A percentile compares a stretch with the other conserved stretches of the same genome.
Conservation (phyloP, 2,797 vertebrate species). For the Malacoctenus gilli region DNA sequence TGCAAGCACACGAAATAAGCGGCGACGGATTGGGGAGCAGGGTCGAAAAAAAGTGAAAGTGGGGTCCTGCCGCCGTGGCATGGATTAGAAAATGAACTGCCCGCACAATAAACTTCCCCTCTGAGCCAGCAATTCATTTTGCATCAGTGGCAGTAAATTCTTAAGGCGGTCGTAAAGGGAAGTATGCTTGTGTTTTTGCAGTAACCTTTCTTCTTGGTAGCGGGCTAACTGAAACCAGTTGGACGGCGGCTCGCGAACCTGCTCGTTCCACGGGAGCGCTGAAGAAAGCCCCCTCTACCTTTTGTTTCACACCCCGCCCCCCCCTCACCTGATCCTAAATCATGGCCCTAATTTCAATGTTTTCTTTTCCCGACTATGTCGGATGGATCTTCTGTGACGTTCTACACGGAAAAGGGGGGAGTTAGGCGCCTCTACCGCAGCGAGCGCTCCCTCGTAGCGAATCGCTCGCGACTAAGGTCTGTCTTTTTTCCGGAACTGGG, state of each 20-base stretch:
- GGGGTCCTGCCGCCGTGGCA: slow-evolving; percentile 37
- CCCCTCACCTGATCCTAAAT: slow-evolving; percentile 23
- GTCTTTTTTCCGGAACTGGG: slow-evolving; percentile 43
- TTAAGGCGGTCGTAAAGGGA: slow-evolving; percentile 64
- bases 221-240: slow-evolving; percentile 71
- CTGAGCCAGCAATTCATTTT: slow-evolving; percentile 48
- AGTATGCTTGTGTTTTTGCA: slow-evolving; percentile 71
- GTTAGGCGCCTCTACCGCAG: slow-evolving; percentile 33
- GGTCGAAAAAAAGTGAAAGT: slow-evolving; percentile 26
- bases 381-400: slow-evolving; percentile 33
- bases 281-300: too few species aligned
- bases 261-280: slow-evolving; percentile 37
- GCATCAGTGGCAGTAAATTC: slow-evolving; percentile 59
- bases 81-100: slow-evolving; percentile 42
- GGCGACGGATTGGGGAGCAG: slow-evolving; percentile 6
- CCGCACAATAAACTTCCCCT: slow-evolving; percentile 55
- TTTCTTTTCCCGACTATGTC: slow-evolving; percentile 28
- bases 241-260: slow-evolving; percentile 23
- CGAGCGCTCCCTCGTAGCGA: slow-evolving; percentile 36
- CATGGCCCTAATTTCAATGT: slow-evolving; percentile 23
- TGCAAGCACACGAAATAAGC: not conserved
- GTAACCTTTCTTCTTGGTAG: slow-evolving; percentile 62
- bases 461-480: slow-evolving; percentile 43
- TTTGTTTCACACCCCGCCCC: too few species aligned
- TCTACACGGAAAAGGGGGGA: slow-evolving; percentile 32